Base-by-base conservation (phyloP, 2,113 vertebrate species). In the Benitochromis conjunctus region DNA sequence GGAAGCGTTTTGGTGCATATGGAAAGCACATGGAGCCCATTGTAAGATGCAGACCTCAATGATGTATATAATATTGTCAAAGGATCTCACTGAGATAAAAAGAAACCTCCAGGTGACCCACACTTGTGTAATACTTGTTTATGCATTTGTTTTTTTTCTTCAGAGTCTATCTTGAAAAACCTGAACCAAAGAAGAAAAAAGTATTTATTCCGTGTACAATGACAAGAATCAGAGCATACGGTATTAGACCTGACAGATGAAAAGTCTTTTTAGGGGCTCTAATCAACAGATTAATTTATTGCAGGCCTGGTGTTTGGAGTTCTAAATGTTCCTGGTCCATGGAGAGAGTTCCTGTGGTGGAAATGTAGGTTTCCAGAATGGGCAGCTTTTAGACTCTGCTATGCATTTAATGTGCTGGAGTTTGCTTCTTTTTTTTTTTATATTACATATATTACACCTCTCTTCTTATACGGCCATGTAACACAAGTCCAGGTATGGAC, bases 1-100 rank as follows among this genome's bases (percentile, higher is more conserved):
- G 60, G 69, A 66, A 86, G 80, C 83, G 84, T 77, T 82, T 34
- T 13, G 58, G 43, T 87, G 62, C 92, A 93, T 62, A 88, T 91
- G 91, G 78, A 80, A 38, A 2, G 60, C 91, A 91, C 71, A 85
- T 94, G 89, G 69, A 46, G 58, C 29, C 53, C 7, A 24, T 5
- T 84, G 81, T 86, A 66, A 83, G 76, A 83, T 9, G 43, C n/a
- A 80, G 83, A 48, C 29, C 66, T 77, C 79, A n/a, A 46, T 58
- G 43, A 79, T 83, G 24, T 56, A 48, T 43, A 79, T 66, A 69
- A 85, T 66, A 34, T 54, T 87, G 88, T 86, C 81, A 66, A 58
- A 87, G 19, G 6, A 81, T 77, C 79, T 53, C 26, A 4, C 10
- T 53, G 34, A 71, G 79, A 86, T 79, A 31, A 79, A 57, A 76